Evolutionary conservation across 2,797 vertebrate genomes (phyloP).

Genomic region (Spea hammondii): DNA sequence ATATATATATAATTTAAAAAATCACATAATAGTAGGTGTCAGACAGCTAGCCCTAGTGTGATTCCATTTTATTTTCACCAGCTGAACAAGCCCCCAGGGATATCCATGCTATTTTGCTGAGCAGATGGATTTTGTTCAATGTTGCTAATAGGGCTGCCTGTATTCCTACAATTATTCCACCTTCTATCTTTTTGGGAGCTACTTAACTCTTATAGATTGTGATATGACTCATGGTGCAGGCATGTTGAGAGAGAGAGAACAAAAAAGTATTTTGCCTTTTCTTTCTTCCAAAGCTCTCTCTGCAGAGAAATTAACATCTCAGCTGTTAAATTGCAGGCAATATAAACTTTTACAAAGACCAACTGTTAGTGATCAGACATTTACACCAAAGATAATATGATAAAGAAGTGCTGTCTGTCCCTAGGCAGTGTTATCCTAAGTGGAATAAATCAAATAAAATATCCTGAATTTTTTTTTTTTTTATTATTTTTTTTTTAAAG

Average conservation of each 20-base stretch:
- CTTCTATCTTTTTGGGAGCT: slow-evolving; percentile 20
- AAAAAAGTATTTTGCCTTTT: neutral
- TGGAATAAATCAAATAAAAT: slow-evolving; percentile 4
- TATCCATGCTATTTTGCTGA: slow-evolving; percentile 63
- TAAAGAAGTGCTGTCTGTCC: slow-evolving; percentile 23
- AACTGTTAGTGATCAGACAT: neutral
- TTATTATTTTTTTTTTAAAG: too few relatives aligned
- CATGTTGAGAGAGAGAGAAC: neutral
- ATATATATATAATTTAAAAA: too few relatives aligned
- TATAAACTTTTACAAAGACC: slow-evolving; percentile 29
- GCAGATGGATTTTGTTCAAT: slow-evolving; percentile 62
- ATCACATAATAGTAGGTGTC: slow-evolving; percentile 61
- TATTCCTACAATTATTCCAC: slow-evolving; percentile 27
- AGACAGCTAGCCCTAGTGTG: slow-evolving; percentile 49
- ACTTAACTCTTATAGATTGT: slow-evolving; percentile 16
- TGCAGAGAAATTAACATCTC: slow-evolving; percentile 18
- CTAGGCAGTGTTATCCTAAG: slow-evolving; percentile 12
- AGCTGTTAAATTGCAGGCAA: neutral
- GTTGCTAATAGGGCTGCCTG: slow-evolving; percentile 30
- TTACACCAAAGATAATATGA: slow-evolving; percentile 19
- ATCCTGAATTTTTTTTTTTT: too few relatives aligned
- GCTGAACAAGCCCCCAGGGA: slow-evolving; percentile 65
- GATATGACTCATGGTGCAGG: slow-evolving; percentile 13
- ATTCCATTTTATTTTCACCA: slow-evolving; percentile 63
- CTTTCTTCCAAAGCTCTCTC: neutral